Evolutionary conservation across 2,113 vertebrate genomes (phyloP).

Genomic region (Pagrus major): DNA sequence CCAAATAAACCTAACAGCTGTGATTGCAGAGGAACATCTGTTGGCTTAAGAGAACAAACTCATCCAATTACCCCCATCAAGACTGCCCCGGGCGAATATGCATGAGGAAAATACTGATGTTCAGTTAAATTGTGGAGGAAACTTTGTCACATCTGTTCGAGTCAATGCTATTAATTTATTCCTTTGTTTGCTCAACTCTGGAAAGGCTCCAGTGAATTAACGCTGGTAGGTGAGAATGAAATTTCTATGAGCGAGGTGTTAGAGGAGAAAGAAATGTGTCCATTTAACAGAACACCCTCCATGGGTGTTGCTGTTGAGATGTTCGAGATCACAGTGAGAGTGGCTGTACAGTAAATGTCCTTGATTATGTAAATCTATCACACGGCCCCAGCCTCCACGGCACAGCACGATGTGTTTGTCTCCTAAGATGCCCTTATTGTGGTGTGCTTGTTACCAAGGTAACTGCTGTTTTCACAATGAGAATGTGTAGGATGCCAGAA

Average conservation of each 20-base stretch:
- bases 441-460: slow-evolving; percentile 84
- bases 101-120: slow-evolving; percentile 26
- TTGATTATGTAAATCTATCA: slow-evolving; percentile 78
- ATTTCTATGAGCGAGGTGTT: neutral
- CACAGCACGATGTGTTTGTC: slow-evolving; percentile 73
- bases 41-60: slow-evolving; percentile 43
- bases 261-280: slow-evolving; percentile 3
- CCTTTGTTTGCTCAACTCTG: slow-evolving; percentile 19
- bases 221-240: slow-evolving; percentile 11
- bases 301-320: slow-evolving; percentile 66
- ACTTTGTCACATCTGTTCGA: slow-evolving; percentile 28
- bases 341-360: slow-evolving; percentile 78
- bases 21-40: slow-evolving; percentile 61
- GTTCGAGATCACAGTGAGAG: slow-evolving; percentile 54
- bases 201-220: slow-evolving; percentile 20
- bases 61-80: slow-evolving; percentile 54
- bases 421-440: slow-evolving; percentile 81
- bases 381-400: slow-evolving; percentile 67
- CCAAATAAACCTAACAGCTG: slow-evolving; percentile 60
- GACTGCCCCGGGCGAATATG: slow-evolving; percentile 15
- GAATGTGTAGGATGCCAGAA: slow-evolving; percentile 82
- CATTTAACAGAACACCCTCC: slow-evolving; percentile 26
- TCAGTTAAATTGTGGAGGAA: slow-evolving; percentile 30
- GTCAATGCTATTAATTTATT: neutral
- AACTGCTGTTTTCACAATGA: slow-evolving; percentile 85